Base-by-base conservation (phyloP, 2,797 vertebrate genomes). In the Rallus crepitans region DNA sequence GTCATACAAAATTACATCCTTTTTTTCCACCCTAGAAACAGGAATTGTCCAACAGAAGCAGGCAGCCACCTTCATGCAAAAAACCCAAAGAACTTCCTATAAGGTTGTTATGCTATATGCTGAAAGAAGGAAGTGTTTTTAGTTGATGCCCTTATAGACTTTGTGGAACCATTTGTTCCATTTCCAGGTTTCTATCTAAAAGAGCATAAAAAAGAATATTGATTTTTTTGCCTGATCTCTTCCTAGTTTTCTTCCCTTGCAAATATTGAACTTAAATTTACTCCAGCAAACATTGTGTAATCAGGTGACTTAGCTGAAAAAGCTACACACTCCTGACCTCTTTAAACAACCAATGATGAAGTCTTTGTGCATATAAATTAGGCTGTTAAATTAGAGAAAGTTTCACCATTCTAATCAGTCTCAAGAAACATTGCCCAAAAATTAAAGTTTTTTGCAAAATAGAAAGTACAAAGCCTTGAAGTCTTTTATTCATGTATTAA, bases 261-360 rank as follows among this genome's bases (percentile, higher is more conserved):
- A 89, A 53, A 71, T 77, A 89, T 33, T 85, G 50, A 87, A 17
- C 53, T 91, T 87, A 71, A 81, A 57, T 6, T 76, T 95, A 75
- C 28, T 91, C 93, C 39, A 82, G 30, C 65, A 91, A 93, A 77
- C 50, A 77, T 33, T 4, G 28, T 17, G 28, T 27, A 14, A n/a
- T 39, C 28, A 66, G 27, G 18, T 28, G 30, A n/a, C 55, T 70
- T 53, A 76, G 20, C 57, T 71, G 31, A 40, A 82, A 75, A 79
- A 56, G 14, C 2, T 4, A 4, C 2, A 0, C 60, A 24, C 73
- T 80, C 5, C 21, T 63, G 1, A 59, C 16, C 24, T 82, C 7
- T 66, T 72, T 66, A 64, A 86, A 77, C 16, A 87, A 11, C 37
- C 53, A 50, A 8, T 25, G 47, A 31, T 82, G 47, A 70, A 31